phyloP scores from a whole-genome alignment of 1,140 invertebrate genomes.

The Atta colombica region DNA sequence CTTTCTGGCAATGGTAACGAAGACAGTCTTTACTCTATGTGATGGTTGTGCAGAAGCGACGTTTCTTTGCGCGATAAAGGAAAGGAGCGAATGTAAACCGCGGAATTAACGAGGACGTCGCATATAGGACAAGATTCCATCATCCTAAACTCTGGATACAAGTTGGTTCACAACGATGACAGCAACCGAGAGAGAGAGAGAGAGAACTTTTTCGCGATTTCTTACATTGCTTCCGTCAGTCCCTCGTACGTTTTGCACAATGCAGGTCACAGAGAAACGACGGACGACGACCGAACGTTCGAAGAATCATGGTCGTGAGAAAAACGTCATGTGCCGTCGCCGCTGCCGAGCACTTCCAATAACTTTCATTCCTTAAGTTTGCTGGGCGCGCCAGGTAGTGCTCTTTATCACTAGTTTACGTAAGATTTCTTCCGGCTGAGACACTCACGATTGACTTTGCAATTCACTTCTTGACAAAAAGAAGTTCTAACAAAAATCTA shows the following conservation, averaged over 20 bases:
- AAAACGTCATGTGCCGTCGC: conserved; percentile 44
- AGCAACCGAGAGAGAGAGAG: neutral
- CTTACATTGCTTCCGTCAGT: conserved; percentile 37
- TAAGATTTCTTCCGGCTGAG: neutral
- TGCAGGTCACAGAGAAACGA: conserved; percentile 50
- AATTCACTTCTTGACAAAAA: neutral
- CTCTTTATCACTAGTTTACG: conserved; percentile 37
- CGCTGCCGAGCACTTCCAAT: conserved; percentile 18
- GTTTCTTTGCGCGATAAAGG: conserved; percentile 16
- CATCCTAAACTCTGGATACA: conserved; percentile 29
- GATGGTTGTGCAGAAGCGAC: neutral
- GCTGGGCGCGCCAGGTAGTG: neutral
- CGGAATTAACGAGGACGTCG: conserved; percentile 44
- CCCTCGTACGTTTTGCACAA: conserved; percentile 21
- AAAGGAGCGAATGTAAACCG: conserved; percentile 18
- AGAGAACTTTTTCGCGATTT: conserved; percentile 26
- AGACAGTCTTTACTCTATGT: neutral
- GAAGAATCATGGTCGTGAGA: conserved; percentile 55
- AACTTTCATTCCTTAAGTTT: conserved; percentile 58
- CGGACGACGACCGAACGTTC: conserved; percentile 21
- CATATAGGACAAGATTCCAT: conserved; percentile 40
- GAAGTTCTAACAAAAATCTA: neutral
- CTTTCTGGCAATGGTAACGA: conserved; percentile 19
- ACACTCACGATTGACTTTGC: conserved; percentile 22
- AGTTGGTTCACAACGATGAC: neutral